These are phyloP conservation scores for Heliconius cydno DNA, from an alignment of 2,888 invertebrate genomes.

Conservation along the genomic window DNA sequence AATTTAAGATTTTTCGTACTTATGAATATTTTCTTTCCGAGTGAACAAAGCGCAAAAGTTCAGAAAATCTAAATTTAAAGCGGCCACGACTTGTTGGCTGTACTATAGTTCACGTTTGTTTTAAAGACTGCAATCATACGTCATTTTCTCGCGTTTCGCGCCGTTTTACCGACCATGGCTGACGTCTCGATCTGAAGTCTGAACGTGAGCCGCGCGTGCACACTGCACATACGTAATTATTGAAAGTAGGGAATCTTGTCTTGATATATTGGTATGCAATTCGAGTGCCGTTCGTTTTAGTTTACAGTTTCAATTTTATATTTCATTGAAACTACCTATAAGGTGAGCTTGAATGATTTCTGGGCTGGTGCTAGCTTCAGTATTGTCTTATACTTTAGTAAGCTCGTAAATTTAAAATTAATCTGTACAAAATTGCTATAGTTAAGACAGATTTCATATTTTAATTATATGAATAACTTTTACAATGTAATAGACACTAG, in stretches of 20 bases:
- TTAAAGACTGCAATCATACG: conserved; percentile 73
- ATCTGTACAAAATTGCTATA: not conserved
- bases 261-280: conserved; percentile 49
- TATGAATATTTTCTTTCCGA: too few relatives aligned
- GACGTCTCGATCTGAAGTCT: conserved; percentile 57
- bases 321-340: not conserved
- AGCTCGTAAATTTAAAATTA: too few relatives aligned
- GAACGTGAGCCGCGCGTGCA: conserved; percentile 53
- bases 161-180: conserved; percentile 65
- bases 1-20: too few relatives aligned
- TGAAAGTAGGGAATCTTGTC: conserved; percentile 61
- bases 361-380: not conserved
- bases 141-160: conserved; percentile 73
- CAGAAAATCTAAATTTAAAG: too few relatives aligned
- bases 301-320: conserved; percentile 28
- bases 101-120: conserved; percentile 64
- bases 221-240: conserved; percentile 57
- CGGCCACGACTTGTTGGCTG: too few relatives aligned
- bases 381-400: not conserved
- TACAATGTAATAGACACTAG: too few relatives aligned
- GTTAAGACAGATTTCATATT: not conserved
- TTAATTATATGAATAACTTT: not conserved
- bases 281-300: conserved; percentile 49
- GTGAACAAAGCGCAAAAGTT: too few relatives aligned
- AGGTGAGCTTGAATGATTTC: not conserved